Evolutionary conservation across 2,888 invertebrate genomes (phyloP).

Genomic region (Noctua pronuba): DNA sequence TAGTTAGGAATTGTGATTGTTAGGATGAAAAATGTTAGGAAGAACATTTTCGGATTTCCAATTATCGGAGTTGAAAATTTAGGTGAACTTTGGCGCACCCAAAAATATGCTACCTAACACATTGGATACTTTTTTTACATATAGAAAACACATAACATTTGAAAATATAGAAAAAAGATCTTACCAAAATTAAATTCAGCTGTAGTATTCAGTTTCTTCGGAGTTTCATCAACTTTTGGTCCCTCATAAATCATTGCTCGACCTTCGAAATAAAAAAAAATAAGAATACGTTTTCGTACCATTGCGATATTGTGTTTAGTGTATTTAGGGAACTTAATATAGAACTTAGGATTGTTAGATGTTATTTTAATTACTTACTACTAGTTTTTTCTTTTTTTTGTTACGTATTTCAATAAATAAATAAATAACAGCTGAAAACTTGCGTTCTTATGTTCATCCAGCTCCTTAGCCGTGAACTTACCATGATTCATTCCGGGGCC

Average conservation of each 20-base stretch:
- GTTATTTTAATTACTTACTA: no score
- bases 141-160: no score
- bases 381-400: no score
- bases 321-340: no score
- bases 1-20: no score
- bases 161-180: neutral
- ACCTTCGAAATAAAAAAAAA: constrained; percentile 8
- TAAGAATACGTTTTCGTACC: neutral
- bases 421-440: neutral
- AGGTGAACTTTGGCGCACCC: no score
- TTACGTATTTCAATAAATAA: no score
- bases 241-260: constrained; percentile 47
- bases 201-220: neutral
- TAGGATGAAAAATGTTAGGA: no score
- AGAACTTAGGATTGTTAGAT: no score
- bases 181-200: constrained; percentile 70
- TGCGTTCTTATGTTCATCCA: neutral
- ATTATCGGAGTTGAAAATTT: no score
- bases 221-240: constrained; percentile 28
- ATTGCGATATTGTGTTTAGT: no score
- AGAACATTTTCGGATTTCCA: no score
- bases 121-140: neutral
- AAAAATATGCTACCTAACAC: neutral
- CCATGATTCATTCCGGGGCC: constrained; percentile 55
- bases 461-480: neutral